These are phyloP conservation scores for Nesometra sesokonis DNA, from an alignment of 35 echinoderm and acorn worm genomes.

Conservation along the genomic window DNA sequence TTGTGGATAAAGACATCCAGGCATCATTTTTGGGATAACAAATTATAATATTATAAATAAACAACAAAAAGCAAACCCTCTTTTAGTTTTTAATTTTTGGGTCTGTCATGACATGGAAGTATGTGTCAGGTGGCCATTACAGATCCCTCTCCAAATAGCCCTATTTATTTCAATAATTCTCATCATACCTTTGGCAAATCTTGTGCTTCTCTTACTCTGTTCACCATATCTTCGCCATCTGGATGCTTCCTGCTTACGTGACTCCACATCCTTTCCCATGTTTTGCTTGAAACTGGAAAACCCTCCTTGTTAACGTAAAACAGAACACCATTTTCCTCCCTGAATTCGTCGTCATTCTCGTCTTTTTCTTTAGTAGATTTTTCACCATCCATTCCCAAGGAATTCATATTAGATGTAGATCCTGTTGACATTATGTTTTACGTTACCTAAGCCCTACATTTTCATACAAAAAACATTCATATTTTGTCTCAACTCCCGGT, in stretches of 20 bases:
- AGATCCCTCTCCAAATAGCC: no score
- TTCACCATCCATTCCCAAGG: neutral
- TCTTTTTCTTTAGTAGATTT: slow-evolving; percentile 5
- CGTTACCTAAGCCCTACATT: no score
- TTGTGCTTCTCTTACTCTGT: slow-evolving; percentile 41
- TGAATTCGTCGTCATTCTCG: slow-evolving; percentile 11
- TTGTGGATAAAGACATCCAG: no score
- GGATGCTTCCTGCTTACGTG: slow-evolving; percentile 74
- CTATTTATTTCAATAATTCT: neutral
- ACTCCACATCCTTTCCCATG: slow-evolving; percentile 85
- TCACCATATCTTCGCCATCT: slow-evolving; percentile 60
- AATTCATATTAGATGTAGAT: neutral
- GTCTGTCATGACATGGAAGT: neutral
- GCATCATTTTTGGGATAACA: no score
- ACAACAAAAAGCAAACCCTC: slow-evolving; percentile 9
- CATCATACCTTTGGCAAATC: slow-evolving; percentile 66
- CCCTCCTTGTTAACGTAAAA: slow-evolving; percentile 98
- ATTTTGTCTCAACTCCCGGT: no score
- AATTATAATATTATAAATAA: no score
- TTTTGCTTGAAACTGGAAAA: slow-evolving; percentile 59
- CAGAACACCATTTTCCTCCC: slow-evolving; percentile 45
- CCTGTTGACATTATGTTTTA: neutral
- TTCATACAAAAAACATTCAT: no score
- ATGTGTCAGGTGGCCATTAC: no score
- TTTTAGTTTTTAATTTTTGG: neutral